phyloP scores from a whole-genome alignment of 2,888 invertebrate species.

The Coenonympha glycerion region DNA sequence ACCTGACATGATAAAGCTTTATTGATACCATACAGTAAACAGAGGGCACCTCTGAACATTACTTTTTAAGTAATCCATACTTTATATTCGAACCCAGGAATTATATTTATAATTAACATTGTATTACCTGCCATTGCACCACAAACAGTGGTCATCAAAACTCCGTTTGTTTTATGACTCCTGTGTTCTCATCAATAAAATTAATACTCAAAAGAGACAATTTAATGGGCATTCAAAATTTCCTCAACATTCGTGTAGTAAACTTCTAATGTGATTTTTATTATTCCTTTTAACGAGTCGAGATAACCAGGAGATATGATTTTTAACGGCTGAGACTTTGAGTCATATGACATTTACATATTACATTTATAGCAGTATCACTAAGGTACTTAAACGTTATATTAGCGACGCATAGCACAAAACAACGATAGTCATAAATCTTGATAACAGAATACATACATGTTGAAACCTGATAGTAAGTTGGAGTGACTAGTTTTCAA shows the following conservation, averaged over 20 bases:
- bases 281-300: conserved; percentile 23
- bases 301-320: conserved; percentile 24
- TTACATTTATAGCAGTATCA: conserved; percentile 14
- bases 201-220: conserved; percentile 15
- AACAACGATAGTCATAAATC: background rate
- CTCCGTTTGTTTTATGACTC: background rate
- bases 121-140: background rate
- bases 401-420: background rate
- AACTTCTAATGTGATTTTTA: conserved; percentile 26
- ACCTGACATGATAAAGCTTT: no score
- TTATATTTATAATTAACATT: background rate
- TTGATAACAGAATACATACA: background rate
- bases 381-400: background rate
- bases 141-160: background rate
- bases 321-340: conserved; percentile 25
- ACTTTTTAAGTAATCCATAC: no score
- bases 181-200: conserved; percentile 22
- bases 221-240: conserved; percentile 26
- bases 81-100: background rate
- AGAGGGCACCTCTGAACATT: no score
- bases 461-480: no score
- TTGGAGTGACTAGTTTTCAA: no score
- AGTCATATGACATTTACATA: conserved; percentile 24
- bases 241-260: conserved; percentile 17
- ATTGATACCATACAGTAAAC: no score